Base-by-base conservation (phyloP, 2,888 invertebrate genomes). In the Galeopsomyia nigrocyanea region DNA sequence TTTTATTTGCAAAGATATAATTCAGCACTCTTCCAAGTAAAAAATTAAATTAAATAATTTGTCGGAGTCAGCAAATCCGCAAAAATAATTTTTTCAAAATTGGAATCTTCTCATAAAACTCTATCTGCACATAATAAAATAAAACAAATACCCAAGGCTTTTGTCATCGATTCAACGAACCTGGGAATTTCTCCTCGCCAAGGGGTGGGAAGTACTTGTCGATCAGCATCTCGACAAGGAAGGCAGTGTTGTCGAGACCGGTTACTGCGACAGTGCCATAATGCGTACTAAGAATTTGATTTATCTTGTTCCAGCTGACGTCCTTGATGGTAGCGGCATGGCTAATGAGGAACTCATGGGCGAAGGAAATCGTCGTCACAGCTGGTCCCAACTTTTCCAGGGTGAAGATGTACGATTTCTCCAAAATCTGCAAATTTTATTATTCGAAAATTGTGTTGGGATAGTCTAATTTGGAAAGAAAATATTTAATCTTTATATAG, bases 161-260 rank as follows among this genome's bases (percentile, higher is more conserved):
- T 39, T 39, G 10, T 39, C 10, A 39, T 39, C 39, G 7, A 39
- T 39, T 39, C 10, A 10, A 39, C 39, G 13, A 39, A 82, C 82
- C 78, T 55, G 68, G 50, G 5, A 64, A 31, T 17, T 76, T 14
- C 57, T 82, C 82, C 19, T 80, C 76, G 55, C 55, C 73, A 83
- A 87, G 79, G 85, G 89, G 87, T 22, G 92, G 94, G 77, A 94
- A 89, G 84, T 93, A 94, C 81, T 91, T 92, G 85, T 95, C 93
- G 13, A 95, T 86, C 76, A 93, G 88, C 73, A 90, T 90, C 87
- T 94, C 93, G 21, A 94, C 93, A 73, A 91, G 86, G 1, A 89
- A 88, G 19, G 93, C 91, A 58, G 93, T 92, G 3, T 88, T 89
- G 82, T 93, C 93, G 21, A 94, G 89, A 67, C 92, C 89, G 78